Evolutionary conservation across 2,797 vertebrate genomes (phyloP).

Genomic region (Gouania willdenowi): DNA sequence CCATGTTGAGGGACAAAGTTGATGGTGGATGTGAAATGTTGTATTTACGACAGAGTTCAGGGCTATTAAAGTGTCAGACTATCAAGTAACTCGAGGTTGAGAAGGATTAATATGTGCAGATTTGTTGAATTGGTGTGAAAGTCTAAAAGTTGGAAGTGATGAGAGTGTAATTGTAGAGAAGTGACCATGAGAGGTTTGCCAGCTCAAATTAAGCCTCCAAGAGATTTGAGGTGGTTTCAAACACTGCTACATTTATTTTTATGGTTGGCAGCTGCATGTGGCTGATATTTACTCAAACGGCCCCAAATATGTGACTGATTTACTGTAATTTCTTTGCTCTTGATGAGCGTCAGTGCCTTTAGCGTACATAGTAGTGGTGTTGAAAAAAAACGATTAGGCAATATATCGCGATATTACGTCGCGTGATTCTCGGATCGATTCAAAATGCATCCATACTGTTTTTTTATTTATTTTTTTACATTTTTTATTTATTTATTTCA

Average conservation of each 20-base stretch:
- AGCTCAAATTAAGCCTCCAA: conserved; percentile 23
- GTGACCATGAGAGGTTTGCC: conserved; percentile 23
- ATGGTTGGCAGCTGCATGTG: conserved; percentile 6
- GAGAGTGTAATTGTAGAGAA: conserved; percentile 36
- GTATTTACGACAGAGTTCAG: conserved; percentile 39
- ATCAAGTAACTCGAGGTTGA: conserved; percentile 49
- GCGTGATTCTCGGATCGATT: too few species aligned
- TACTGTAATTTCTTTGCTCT: too few species aligned
- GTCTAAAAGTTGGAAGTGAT: conserved; percentile 37
- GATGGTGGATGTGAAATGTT: conserved; percentile 30
- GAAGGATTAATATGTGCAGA: conserved; percentile 48
- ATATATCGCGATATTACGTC: too few species aligned
- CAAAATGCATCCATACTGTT: too few species aligned
- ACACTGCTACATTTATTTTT: conserved; percentile 18
- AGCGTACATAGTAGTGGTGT: too few species aligned
- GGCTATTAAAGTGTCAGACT: conserved; percentile 47
- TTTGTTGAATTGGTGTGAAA: conserved; percentile 34
- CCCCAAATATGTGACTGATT: too few species aligned
- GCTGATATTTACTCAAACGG: conserved; percentile 2
- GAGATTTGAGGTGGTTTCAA: conserved; percentile 24
- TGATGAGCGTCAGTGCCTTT: too few species aligned
- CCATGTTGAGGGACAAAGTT: conserved; percentile 32
- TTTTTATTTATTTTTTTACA: too few species aligned
- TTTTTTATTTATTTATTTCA: too few species aligned
- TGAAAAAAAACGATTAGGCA: too few species aligned